Conservation (phyloP, 2,888 invertebrate species). For the Agrochola lota region DNA sequence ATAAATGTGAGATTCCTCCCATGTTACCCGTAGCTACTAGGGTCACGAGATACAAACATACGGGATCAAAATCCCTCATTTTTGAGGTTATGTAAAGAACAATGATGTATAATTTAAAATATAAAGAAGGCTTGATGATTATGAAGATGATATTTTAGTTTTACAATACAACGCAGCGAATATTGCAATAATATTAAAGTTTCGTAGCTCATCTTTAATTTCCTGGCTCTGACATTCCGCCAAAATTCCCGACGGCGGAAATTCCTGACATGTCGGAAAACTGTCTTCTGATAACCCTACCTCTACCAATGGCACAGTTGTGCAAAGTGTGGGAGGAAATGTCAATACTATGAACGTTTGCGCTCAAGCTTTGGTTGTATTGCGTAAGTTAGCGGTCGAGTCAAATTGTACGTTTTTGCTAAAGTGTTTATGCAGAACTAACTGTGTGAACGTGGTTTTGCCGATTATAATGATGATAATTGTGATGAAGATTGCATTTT, state of each 20-base stretch:
- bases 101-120: not conserved
- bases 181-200: not conserved
- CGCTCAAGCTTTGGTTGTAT: conserved; percentile 14
- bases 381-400: conserved; percentile 16
- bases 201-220: conserved; percentile 12
- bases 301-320: conserved; percentile 16
- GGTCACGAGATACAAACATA: not conserved
- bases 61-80: too few relatives aligned
- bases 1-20: conserved; percentile 33
- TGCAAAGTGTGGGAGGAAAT: conserved; percentile 32
- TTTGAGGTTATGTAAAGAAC: not conserved
- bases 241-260: conserved; percentile 2
- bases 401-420: conserved; percentile 9
- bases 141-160: not conserved
- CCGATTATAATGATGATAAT: conserved; percentile 12
- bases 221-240: conserved; percentile 7
- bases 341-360: conserved; percentile 40
- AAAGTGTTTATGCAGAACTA: conserved; percentile 32
- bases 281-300: conserved; percentile 12
- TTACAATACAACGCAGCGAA: not conserved
- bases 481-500: conserved; percentile 16
- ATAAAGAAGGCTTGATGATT: not conserved
- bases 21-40: conserved; percentile 20
- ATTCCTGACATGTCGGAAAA: conserved; percentile 28
- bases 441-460: conserved; percentile 27